Evolutionary conservation across 2,888 invertebrate species (phyloP), one percentile per base, ranked within the genome.

Genomic region (Acanthopleura granulata): DNA sequence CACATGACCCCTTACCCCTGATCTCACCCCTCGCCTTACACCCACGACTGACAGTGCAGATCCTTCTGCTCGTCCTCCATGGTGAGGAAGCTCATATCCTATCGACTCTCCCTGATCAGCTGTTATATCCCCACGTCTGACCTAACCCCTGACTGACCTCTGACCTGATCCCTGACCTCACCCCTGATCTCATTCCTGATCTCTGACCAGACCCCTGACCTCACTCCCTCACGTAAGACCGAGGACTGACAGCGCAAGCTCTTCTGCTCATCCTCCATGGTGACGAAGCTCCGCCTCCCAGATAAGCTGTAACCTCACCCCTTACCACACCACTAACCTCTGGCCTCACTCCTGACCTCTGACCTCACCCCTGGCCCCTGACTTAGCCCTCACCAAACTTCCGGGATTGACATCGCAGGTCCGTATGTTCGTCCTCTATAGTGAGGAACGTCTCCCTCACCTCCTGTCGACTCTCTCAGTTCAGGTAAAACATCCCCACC

Each of bases 61-160:
- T 62, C 25, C n/a, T 62, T 62, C 25, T 62, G 62, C 22, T 62
- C 62, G n/a, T 22, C 62, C 22, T 62, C 62, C 62, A 62, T 62
- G 15, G 62, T 62, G 16, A 62, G 15, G 25, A 62, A 62, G n/a
- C 62, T 62, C 62, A 62, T 62, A 12, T 62, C 62, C 22, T 62
- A 22, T n/a, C 62, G 62, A 62, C 62, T 62, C 62, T 62, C 62
- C 62, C 62, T 18, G 12, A 62, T 62, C 15, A 62, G 62, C 62
- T 62, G 62, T 62, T 18, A 62, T 22, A 62, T 62, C 25, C 22
- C 22, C 62, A 18, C 62, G 22, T 22, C 22, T 22, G 14, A 14
- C 62, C 62, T n/a, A n/a, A n/a, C n/a, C n/a, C n/a, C n/a, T n/a
- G n/a, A n/a, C n/a, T n/a, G n/a, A n/a, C n/a, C n/a, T n/a, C n/a